Evolutionary conservation across 2,113 vertebrate genomes (phyloP).

Genomic region (Osmerus mordax): DNA sequence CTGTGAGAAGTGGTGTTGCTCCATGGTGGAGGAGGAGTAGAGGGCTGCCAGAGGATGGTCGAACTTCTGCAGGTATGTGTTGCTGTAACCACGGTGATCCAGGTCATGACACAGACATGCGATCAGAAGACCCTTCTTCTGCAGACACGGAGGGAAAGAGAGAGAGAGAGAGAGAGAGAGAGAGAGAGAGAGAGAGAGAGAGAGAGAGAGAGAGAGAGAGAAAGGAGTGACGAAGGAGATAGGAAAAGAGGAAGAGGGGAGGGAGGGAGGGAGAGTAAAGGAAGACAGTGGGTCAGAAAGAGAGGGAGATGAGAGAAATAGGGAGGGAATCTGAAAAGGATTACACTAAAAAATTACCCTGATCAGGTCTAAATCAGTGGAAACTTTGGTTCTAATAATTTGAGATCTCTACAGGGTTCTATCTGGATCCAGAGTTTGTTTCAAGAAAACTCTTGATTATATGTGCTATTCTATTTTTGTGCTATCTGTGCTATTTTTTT

Average conservation of each 20-base stretch:
- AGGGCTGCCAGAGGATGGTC: slow-evolving; percentile 95
- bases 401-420: no score
- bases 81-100: slow-evolving; percentile 96
- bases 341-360: no score
- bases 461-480: no score
- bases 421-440: no score
- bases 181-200: not conserved
- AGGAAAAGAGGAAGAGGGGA: not conserved
- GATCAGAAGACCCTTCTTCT: slow-evolving; percentile 93
- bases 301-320: not conserved
- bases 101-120: slow-evolving; percentile 97
- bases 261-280: not conserved
- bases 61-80: slow-evolving; percentile 97
- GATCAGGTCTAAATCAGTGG: no score
- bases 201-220: not conserved
- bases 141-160: slow-evolving; percentile 21
- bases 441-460: no score
- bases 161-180: not conserved
- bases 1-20: slow-evolving; percentile 98
- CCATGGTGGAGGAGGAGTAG: slow-evolving; percentile 98
- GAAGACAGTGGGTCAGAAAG: not conserved
- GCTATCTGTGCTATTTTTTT: no score
- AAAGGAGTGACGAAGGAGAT: not conserved
- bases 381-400: no score
- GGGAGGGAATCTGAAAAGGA: not conserved